Evolutionary conservation across 2,113 vertebrate genomes (phyloP).

Genomic region (Odontesthes bonariensis): DNA sequence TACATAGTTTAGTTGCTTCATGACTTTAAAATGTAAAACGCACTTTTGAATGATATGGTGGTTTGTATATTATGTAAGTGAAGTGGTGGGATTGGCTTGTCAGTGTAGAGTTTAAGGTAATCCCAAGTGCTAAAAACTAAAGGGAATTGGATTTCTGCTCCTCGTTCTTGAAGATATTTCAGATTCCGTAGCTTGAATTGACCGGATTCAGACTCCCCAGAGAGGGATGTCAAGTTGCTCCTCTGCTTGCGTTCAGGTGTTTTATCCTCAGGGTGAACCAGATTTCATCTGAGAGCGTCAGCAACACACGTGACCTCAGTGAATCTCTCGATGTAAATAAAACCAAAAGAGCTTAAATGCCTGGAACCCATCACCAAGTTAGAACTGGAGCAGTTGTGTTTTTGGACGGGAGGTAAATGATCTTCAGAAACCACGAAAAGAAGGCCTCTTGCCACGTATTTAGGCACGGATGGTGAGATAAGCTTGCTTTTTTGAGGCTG

Average conservation of each 20-base stretch:
- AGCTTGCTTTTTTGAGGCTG: background rate
- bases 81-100: constrained; percentile 1
- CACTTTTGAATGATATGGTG: constrained; percentile 43
- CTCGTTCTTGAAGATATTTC: background rate
- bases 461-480: background rate
- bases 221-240: too few species aligned
- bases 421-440: background rate
- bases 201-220: too few species aligned
- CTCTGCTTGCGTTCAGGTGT: too few species aligned
- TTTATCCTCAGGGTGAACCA: too few species aligned
- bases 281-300: too few species aligned
- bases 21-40: constrained; percentile 60
- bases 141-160: background rate
- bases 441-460: background rate
- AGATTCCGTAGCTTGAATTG: too few species aligned
- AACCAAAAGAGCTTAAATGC: too few species aligned
- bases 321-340: too few species aligned
- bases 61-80: constrained; percentile 43
- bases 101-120: background rate
- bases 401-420: background rate
- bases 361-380: too few species aligned
- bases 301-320: too few species aligned
- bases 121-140: background rate
- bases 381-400: background rate
- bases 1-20: constrained; percentile 46